A percentile compares a stretch with the other conserved stretches of the same genome.
These are phyloP conservation scores for Coptotermes formosanus DNA, from an alignment of 1,140 invertebrate genomes.

Conservation along the genomic window DNA sequence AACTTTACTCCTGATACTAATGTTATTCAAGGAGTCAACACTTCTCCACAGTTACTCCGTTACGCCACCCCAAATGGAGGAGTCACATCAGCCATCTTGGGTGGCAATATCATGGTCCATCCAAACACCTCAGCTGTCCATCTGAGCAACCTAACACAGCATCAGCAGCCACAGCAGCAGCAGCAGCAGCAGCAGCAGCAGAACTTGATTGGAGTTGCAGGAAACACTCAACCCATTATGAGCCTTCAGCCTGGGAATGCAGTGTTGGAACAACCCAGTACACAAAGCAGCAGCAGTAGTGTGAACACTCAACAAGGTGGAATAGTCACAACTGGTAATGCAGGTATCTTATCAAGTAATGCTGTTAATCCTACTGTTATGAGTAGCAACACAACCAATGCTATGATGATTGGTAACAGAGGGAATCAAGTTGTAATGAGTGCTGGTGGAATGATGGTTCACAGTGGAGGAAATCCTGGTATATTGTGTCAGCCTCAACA, in stretches of 20 bases:
- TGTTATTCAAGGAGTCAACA: neutral
- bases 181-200: neutral
- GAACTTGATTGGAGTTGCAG: neutral
- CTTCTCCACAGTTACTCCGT: neutral
- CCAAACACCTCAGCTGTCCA: neutral
- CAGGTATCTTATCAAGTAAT: neutral
- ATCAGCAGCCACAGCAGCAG: neutral
- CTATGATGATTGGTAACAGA: neutral
- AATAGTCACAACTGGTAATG: neutral
- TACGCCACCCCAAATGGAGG: neutral
- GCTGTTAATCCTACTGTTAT: neutral
- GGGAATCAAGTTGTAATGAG: neutral
- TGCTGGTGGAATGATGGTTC: constrained; percentile 20
- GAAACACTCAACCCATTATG: neutral
- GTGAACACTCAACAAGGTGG: neutral
- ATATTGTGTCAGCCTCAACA: constrained; percentile 13
- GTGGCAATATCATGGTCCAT: constrained; percentile 6
- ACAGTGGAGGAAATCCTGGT: neutral
- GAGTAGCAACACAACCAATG: neutral
- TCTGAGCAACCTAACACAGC: neutral
- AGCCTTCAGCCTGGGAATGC: neutral
- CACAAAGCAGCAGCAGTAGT: neutral
- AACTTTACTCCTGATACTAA: neutral
- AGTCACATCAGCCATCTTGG: neutral
- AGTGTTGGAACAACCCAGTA: neutral